Conservation (phyloP, 2,797 vertebrate genomes). For the Parotocinclus haroldoi region DNA sequence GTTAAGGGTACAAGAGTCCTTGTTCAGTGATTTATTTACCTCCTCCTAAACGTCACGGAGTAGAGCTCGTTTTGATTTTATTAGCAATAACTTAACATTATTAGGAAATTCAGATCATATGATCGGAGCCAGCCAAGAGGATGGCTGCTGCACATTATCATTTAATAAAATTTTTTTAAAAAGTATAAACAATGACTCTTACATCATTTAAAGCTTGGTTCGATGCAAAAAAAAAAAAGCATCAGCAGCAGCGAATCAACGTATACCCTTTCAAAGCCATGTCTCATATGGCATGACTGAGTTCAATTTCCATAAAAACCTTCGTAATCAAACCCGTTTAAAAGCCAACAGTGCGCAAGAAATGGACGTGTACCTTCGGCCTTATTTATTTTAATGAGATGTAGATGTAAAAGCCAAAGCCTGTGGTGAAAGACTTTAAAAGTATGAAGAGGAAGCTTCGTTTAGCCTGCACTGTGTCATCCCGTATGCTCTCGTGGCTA, state of each 20-base stretch:
- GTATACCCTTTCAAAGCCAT: background rate
- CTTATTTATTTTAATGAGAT: background rate
- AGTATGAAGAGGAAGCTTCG: conserved; percentile 14
- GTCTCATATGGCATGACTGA: background rate
- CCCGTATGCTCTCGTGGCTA: conserved; percentile 11
- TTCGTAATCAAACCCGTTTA: background rate
- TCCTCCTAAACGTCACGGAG: too few relatives aligned
- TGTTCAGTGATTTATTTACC: too few relatives aligned
- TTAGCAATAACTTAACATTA: background rate
- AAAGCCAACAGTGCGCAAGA: background rate
- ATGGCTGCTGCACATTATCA: background rate
- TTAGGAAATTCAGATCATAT: background rate
- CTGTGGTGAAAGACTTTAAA: background rate
- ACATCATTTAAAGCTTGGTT: background rate
- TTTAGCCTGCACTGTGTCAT: conserved; percentile 23
- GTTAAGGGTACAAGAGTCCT: too few relatives aligned
- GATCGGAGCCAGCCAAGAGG: background rate
- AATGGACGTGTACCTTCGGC: background rate
- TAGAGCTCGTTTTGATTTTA: background rate
- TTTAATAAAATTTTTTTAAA: background rate
- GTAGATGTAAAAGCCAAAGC: background rate
- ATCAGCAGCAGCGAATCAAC: background rate
- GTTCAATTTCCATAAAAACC: background rate
- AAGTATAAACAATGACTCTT: background rate
- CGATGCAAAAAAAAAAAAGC: too few relatives aligned